Conservation (phyloP, 2,888 invertebrate genomes). For the Diaprepes abbreviatus region DNA sequence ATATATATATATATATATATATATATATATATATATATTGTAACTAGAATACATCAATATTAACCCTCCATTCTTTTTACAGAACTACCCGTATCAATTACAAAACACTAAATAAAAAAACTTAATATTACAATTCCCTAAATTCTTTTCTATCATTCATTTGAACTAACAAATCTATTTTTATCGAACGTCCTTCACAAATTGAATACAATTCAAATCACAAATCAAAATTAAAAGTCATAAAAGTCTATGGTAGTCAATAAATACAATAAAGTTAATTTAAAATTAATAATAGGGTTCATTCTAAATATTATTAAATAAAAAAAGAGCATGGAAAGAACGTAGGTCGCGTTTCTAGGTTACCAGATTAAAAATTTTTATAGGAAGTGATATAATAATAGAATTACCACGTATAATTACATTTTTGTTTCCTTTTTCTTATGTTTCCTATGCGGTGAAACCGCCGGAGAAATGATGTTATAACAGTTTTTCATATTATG, state of each 20-base stretch:
- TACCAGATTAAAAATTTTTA: slow-evolving; percentile 13
- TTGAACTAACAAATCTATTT: background rate
- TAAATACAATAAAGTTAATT: background rate
- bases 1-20: too few relatives aligned
- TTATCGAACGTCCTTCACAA: background rate
- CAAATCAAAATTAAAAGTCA: background rate
- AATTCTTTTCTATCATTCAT: too few relatives aligned
- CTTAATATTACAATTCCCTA: too few relatives aligned
- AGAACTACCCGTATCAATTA: too few relatives aligned
- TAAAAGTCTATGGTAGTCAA: background rate
- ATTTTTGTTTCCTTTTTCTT: too few relatives aligned
- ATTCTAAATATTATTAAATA: slow-evolving; percentile 2
- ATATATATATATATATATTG: too few relatives aligned
- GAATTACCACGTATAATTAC: slow-evolving; percentile 10
- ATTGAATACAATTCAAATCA: background rate
- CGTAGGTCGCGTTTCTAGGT: slow-evolving; percentile 22
- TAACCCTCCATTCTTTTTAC: too few relatives aligned
- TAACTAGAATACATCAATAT: too few relatives aligned
- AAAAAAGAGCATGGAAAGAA: background rate
- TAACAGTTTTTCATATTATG: too few relatives aligned
- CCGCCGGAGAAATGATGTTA: too few relatives aligned
- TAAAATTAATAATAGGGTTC: slow-evolving; percentile 6
- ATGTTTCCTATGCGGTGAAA: too few relatives aligned
- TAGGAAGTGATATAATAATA: slow-evolving; percentile 25
- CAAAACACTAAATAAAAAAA: too few relatives aligned